Evolutionary conservation across 2,888 invertebrate species (phyloP).

Genomic region (Phaonia tiefii): DNA sequence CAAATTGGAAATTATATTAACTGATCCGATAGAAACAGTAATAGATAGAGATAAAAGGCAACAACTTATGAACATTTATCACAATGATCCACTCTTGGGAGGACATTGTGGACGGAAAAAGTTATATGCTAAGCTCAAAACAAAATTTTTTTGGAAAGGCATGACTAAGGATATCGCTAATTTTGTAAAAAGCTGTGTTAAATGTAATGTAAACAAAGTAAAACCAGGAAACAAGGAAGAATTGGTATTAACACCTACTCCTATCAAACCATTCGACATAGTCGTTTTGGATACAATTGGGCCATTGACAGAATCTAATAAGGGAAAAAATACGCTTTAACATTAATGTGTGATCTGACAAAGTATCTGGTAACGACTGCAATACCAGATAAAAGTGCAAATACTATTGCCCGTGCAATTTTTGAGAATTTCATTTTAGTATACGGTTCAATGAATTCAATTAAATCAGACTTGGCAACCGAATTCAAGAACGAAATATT

Average conservation of each 20-base stretch:
- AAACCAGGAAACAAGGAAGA: background rate
- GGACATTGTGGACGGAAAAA: no score
- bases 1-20: background rate
- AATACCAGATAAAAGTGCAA: constrained; percentile 7
- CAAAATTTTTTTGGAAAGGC: background rate
- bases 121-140: background rate
- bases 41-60: background rate
- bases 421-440: constrained; percentile 20
- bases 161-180: background rate
- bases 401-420: background rate
- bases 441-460: constrained; percentile 10
- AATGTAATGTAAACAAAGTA: background rate
- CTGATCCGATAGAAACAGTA: background rate
- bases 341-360: constrained; percentile 27
- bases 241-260: background rate
- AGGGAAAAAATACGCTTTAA: constrained; percentile 6
- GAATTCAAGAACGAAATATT: constrained; percentile 18
- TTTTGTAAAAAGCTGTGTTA: background rate
- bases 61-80: background rate
- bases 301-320: no score
- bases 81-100: background rate
- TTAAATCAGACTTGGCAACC: background rate
- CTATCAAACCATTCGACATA: background rate
- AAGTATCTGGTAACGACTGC: constrained; percentile 16
- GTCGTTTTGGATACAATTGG: no score